Evolutionary conservation across 1,140 invertebrate species (phyloP), one percentile per base, ranked within the genome.

Genomic region (Fopius arisanus): DNA sequence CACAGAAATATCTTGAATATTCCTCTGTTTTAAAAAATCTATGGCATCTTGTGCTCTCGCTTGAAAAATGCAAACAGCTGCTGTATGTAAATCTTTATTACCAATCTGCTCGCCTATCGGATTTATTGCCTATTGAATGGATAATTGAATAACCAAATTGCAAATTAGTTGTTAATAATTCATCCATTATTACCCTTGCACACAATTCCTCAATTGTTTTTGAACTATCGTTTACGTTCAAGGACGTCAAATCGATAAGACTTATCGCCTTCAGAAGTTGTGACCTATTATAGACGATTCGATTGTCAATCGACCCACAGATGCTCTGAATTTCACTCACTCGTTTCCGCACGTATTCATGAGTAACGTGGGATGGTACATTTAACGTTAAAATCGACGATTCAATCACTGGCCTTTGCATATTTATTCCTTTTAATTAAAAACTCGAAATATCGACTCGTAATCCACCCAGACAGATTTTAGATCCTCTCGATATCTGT

Each of bases 51-150:
- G 78, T 0, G 98, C 93, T 85, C 93, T 91, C 51, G 91, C 92
- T 6, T 97, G 97, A 88, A 98, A 98, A 3, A 99, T 96, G 90
- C 97, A 99, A 73, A 99, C 95, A 31, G 97, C 96, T 73, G 93
- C 97, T 62, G 93, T 93, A 70, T 87, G 84, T 23, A 89, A 74
- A 70, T 26, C 79, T 37, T 3, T 73, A 75, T 72, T 71, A 88
- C 23, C 79, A 79, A 67, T 72, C 73, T 84, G 48, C 19, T 84
- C 43, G 77, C 87, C 79, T 40, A 92, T 70, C 4, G 91, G 91
- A 78, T 88, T 83, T n/a, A 86, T 86, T 70, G 92, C 91, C 91
- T 93, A 75, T 33, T 83, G 81, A 73, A 43, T 54, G 33, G 14
- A 28, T 63, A 63, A 19, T 48, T 14, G 16, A 48, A 48, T 19